Evolutionary conservation across 1,140 invertebrate genomes (phyloP), one percentile per base, ranked within the genome.

Genomic region (Caerostris darwini): DNA sequence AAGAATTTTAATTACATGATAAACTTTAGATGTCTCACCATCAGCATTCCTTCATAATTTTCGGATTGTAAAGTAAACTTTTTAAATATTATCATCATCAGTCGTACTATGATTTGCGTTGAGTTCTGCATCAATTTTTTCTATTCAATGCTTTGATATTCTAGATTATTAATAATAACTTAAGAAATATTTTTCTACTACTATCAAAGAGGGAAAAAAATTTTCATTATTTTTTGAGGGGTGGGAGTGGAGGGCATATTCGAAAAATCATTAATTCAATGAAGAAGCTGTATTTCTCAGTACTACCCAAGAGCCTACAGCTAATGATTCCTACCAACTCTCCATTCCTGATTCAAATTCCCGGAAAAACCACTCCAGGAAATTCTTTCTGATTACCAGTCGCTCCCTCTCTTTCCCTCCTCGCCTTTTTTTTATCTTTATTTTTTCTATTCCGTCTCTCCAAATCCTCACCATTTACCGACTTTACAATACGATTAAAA

Each of bases 301-400:
- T 77, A 77, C 50, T 77, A 77, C 10, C 71, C 34, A 5, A 34
- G 19, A 19, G 53, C 71, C 12, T 50, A 50, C 14, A 53, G 7
- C 34, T 77, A 77, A 77, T 77, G 71, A 77, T 12, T 77, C 2
- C 71, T 0, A 8, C 71, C 4, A 12, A 67, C 12, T 7, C 71
- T 77, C 53, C 71, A 77, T 77, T 77, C 50, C 8, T 34, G 71
- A 77, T 77, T 77, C 71, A 77, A 77, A 50, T 77, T 34, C 50
- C 10, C 19, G 10, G 53, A 34, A 34, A n/a, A 77, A 77, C 71
- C 71, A 77, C 71, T 77, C 8, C 50, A 77, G 34, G 69, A 77
- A 77, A 77, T 50, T 50, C 12, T 50, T 77, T 7, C 50, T 77
- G 69, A 77, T 77, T 77, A 77, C 71, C 34, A 34, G 71, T 77